Evolutionary conservation across 2,113 vertebrate species (phyloP).

Genomic region (Xenotilapia flavipinnis): DNA sequence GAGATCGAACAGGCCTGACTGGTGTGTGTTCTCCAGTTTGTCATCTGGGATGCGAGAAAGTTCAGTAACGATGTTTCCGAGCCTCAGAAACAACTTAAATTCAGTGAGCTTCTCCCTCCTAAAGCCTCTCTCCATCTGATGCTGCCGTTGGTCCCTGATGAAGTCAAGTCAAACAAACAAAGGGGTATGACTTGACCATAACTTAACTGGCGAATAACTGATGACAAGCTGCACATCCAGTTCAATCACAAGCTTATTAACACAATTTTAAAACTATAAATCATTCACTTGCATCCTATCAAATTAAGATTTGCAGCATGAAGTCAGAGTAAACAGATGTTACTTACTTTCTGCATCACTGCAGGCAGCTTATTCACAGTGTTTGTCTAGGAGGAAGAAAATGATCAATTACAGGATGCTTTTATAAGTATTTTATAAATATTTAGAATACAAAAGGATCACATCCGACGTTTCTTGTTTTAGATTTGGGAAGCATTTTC

Average conservation of each 20-base stretch:
- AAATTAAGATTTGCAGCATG: not conserved
- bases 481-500: not conserved
- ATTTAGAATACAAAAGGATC: not conserved
- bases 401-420: not conserved
- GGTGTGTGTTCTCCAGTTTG: not conserved
- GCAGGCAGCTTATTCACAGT: not conserved
- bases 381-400: not conserved
- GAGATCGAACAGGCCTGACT: not conserved
- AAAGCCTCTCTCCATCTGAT: not conserved
- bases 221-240: not conserved
- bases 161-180: not conserved
- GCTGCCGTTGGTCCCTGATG: not conserved
- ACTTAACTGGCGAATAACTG: accelerated
- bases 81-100: not conserved
- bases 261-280: no score
- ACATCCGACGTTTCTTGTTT: accelerated
- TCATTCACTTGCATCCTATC: not conserved
- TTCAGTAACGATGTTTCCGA: not conserved
- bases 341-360: not conserved
- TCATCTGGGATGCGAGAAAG: not conserved
- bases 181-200: not conserved
- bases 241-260: not conserved
- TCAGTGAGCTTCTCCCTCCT: not conserved
- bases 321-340: not conserved
- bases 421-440: not conserved